Conservation (phyloP, 1,140 invertebrate species). For the Grapholita molesta region DNA sequence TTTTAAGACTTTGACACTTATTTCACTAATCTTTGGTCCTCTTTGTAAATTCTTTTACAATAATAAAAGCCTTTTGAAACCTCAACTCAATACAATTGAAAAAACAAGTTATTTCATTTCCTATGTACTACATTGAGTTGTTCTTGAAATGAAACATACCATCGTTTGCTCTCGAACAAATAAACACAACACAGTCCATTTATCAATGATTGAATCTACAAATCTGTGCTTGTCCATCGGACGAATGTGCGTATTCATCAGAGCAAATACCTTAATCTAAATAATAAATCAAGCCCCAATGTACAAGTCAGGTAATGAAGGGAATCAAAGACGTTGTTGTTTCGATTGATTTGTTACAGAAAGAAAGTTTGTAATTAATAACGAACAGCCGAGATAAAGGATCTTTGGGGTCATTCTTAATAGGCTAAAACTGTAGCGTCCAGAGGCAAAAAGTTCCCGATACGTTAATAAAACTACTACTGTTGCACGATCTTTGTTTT, state of each 20-base stretch:
- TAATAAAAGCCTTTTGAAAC: too few species aligned
- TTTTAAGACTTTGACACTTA: too few species aligned
- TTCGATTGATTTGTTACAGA: not conserved
- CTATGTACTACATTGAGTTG: not conserved
- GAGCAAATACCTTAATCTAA: not conserved
- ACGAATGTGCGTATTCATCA: not conserved
- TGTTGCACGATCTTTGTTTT: too few species aligned
- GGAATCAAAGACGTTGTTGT: not conserved
- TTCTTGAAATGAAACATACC: not conserved
- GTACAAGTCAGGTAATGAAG: not conserved
- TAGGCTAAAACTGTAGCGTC: too few species aligned
- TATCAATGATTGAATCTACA: not conserved
- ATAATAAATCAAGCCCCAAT: not conserved
- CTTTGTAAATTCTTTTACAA: too few species aligned
- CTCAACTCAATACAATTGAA: too few species aligned
- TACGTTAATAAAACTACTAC: too few species aligned
- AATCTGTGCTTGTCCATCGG: not conserved
- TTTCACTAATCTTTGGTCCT: too few species aligned
- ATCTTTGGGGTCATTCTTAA: not conserved
- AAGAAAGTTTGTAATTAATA: slow-evolving; percentile 2
- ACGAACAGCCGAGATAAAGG: not conserved
- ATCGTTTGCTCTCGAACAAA: not conserved
- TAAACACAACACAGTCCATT: not conserved
- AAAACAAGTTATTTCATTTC: not conserved
- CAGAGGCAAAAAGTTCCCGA: too few species aligned